Base-by-base conservation (phyloP, 2,797 vertebrate genomes). In the Botia kubotai region DNA sequence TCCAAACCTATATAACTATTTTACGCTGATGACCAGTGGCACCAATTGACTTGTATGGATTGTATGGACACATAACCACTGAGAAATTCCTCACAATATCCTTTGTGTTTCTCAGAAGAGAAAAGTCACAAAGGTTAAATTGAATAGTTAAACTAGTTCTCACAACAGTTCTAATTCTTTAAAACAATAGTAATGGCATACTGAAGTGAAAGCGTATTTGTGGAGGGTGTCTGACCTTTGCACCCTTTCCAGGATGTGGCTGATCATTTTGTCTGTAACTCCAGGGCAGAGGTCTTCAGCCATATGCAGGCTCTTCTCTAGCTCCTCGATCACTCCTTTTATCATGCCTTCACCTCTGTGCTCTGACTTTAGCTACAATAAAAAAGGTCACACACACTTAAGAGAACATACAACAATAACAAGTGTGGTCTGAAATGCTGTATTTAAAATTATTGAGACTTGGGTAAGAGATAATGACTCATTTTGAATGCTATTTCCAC, bases 181-280 rank as follows among this genome's bases (percentile, higher is more conserved):
- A 26, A 23, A 57, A 60, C 58, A 8, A 14, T 14, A 62, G 19
- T 29, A 26, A 0, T 6, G 13, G 60, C 3, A 52, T 5, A 52
- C 50, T 17, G 16, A 17, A 52, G 50, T 52, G 1, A 17, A 62
- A 10, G 14, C 26, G 29, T 62, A 13, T 26, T 12, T 60, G 23
- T 11, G 23, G 10, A 60, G 23, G 23, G 57, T 60, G 60, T 72
- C 70, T 46, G 43, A 96, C 95, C 95, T 96, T 89, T 95, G 95
- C 90, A 96, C 95, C 85, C 95, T 94, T 84, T 96, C 94, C 79
- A 95, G 93, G 88, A 96, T 93, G 81, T 94, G 94, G 90, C 93
- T 95, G 90, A 96, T 93, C 95, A 96, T 96, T 86, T 94, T 94
- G 90, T 96, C 95, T 60, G 95, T 95, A 92, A 96, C 93, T 58